Evolutionary conservation across 1,140 invertebrate genomes (phyloP).

Genomic region (Caenorhabditis elegans): WBcel235 BX284605.5:18972001-18972500

Average conservation of each 20-base stretch:
- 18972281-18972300: slow-evolving; percentile 27
- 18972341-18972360: slow-evolving; percentile 15
- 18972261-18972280: slow-evolving; percentile 29
- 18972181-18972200: neutral
- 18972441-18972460: slow-evolving; percentile 45
- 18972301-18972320: slow-evolving; percentile 27
- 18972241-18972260: slow-evolving; percentile 41
- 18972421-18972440: slow-evolving; percentile 41
- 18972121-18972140: slow-evolving; percentile 41
- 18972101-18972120: slow-evolving; percentile 43
- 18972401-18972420: slow-evolving; percentile 23
- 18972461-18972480: slow-evolving; percentile 42
- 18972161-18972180: slow-evolving; percentile 20
- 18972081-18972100: slow-evolving; percentile 43
- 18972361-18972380: slow-evolving; percentile 29
- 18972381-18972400: slow-evolving; percentile 31
- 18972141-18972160: slow-evolving; percentile 35
- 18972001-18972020: neutral
- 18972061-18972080: slow-evolving; percentile 26
- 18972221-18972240: slow-evolving; percentile 15
- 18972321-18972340: slow-evolving; percentile 31
- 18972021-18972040: too few relatives aligned
- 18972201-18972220: slow-evolving; percentile 7
- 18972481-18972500: slow-evolving; percentile 7
- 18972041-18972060: neutral